Evolutionary conservation across 2,113 vertebrate species (phyloP).

Genomic region (Campylorhamphus procurvoides): DNA sequence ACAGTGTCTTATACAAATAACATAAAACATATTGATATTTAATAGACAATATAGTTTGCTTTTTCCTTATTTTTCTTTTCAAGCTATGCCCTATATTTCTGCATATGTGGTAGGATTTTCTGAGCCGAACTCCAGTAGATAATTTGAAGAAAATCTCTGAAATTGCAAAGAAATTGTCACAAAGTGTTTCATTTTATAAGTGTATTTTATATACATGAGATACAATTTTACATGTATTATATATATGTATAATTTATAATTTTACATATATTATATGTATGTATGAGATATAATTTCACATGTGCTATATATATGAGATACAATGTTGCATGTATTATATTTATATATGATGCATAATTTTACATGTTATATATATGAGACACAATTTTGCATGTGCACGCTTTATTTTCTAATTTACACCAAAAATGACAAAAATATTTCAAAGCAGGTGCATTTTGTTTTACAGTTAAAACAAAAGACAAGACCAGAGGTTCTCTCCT

Average conservation of each 20-base stretch:
- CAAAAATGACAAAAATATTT: neutral
- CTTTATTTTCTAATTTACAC: neutral
- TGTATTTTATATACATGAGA: neutral
- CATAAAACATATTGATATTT: neutral
- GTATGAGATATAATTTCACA: no score
- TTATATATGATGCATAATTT: no score
- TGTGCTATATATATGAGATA: no score
- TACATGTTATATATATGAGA: no score
- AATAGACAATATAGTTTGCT: neutral
- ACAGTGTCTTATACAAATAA: neutral
- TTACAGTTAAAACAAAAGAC: neutral
- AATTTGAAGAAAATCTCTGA: neutral
- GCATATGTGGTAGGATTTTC: neutral
- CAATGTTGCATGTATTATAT: no score
- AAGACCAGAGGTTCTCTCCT: fast-evolving
- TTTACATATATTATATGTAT: no score
- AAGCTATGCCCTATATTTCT: neutral
- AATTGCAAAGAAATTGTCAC: neutral
- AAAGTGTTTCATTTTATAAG: neutral
- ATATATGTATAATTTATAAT: no score
- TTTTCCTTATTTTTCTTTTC: neutral
- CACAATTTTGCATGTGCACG: no score
- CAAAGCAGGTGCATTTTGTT: neutral
- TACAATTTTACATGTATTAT: no score
- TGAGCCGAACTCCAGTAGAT: neutral